phyloP scores from a whole-genome alignment of 1,140 invertebrate species.

The Formica selysi region DNA sequence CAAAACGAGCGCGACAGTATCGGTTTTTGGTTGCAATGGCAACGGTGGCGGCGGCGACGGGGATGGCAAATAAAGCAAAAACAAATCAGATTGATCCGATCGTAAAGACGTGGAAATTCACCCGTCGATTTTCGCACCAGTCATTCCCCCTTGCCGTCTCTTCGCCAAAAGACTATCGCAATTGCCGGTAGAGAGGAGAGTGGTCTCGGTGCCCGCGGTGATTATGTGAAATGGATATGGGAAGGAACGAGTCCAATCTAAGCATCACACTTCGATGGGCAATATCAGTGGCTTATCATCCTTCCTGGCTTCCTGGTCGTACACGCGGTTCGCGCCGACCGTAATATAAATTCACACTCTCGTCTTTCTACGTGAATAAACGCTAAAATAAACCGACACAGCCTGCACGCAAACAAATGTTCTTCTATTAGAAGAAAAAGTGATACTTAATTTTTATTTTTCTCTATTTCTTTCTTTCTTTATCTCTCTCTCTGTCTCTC shows the following conservation, averaged over 20 bases:
- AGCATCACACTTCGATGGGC: slow-evolving; percentile 79
- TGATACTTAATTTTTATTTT: neutral
- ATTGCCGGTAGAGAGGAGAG: slow-evolving; percentile 52
- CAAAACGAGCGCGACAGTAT: slow-evolving; percentile 37
- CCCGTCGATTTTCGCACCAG: slow-evolving; percentile 64
- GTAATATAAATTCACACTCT: slow-evolving; percentile 75
- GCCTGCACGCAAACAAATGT: slow-evolving; percentile 21
- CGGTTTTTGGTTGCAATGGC: slow-evolving; percentile 8
- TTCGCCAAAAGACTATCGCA: slow-evolving; percentile 71
- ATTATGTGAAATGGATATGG: slow-evolving; percentile 79
- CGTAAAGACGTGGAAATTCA: slow-evolving; percentile 73
- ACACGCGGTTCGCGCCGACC: slow-evolving; percentile 37
- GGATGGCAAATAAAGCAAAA: slow-evolving; percentile 31
- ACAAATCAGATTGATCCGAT: slow-evolving; percentile 43
- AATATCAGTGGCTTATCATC: slow-evolving; percentile 82
- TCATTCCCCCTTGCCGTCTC: neutral
- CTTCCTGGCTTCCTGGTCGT: slow-evolving; percentile 49
- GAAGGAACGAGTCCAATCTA: slow-evolving; percentile 80
- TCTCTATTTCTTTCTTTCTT: neutral
- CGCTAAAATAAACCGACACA: slow-evolving; percentile 41
- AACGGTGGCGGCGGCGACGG: no score
- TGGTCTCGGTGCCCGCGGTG: slow-evolving; percentile 69
- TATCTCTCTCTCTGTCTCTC: neutral
- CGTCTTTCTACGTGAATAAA: slow-evolving; percentile 41
- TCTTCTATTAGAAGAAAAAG: neutral